Evolutionary conservation across 2,113 vertebrate genomes (phyloP), one percentile per base, ranked within the genome.

Genomic region (Rhea pennata): DNA sequence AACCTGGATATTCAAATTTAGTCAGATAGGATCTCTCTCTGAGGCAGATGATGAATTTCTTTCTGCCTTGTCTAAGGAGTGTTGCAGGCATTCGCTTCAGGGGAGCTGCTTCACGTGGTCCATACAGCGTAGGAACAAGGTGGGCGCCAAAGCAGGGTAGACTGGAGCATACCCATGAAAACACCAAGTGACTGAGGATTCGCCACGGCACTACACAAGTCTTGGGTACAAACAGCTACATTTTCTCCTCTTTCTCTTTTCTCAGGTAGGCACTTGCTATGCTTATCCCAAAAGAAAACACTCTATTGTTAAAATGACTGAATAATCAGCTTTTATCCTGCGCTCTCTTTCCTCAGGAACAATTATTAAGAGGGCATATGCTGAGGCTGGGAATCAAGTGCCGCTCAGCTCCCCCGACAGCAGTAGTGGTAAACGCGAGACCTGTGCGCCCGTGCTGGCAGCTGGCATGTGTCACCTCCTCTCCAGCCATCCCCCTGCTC

Each of bases 1-100:
- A 31, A 92, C 84, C 70, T 58, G 33, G 87, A 58, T 95, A 96
- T 91, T 87, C 74, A 91, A 40, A 95, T 95, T 94, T 20, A 56
- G 24, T 69, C 87, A 85, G 87, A 89, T 42, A 79, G 78, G 62
- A 94, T 79, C 84, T 92, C 81, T 40, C 39, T 91, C 66, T n/a
- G 53, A 8, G 5, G 53, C 12, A 73, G 53, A 54, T 0, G 26
- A 73, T 0, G 26, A 73, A 70, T 50, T 92, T 95, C 71, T 50
- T 76, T 85, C 74, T 87, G 40, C 42, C 44, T 50, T 46, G 5
- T 24, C n/a, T 69, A 53, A 92, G 44, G 44, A 95, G 46, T 24
- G 75, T 50, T 1, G 0, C 7, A 29, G 61, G 31, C 15, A 24
- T 76, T 84, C 91, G 44, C 7, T 40, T 89, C 54, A 66, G 71